Percentiles rank a stretch among this genome's conserved stretches.
These are phyloP conservation scores for Ceratotherium simum DNA, from an alignment of 2,113 vertebrate species.

Conservation along the genomic window DNA sequence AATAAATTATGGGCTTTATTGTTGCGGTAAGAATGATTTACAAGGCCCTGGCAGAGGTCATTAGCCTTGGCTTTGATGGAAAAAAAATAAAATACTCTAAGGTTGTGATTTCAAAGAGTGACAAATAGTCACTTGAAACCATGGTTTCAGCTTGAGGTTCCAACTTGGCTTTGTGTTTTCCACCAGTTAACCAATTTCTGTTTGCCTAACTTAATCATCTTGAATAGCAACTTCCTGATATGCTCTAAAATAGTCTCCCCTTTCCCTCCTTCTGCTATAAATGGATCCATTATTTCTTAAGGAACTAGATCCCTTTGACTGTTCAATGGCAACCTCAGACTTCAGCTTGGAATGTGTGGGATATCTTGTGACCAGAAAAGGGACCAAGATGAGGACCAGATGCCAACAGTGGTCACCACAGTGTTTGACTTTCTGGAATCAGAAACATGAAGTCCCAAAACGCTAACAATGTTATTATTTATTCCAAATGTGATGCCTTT, in stretches of 20 bases:
- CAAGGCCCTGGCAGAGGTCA: constrained; percentile 16
- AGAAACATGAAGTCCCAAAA: not conserved
- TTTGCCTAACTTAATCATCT: constrained; percentile 22
- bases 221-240: not conserved
- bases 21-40: constrained; percentile 36
- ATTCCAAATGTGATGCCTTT: not conserved
- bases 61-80: not conserved
- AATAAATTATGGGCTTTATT: not conserved
- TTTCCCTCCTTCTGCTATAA: not conserved
- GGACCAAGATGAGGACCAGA: not conserved
- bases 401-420: not conserved
- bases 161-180: constrained; percentile 37
- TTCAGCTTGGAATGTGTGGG: not conserved
- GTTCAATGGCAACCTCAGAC: not conserved
- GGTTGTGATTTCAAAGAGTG: constrained; percentile 44
- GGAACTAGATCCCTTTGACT: not conserved
- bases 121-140: constrained; percentile 62
- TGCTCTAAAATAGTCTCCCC: not conserved
- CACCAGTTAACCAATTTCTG: constrained; percentile 46
- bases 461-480: not conserved
- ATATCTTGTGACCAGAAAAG: not conserved
- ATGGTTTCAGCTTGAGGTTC: constrained; percentile 50
- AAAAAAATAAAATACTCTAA: constrained; percentile 40
- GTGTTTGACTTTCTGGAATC: not conserved
- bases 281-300: not conserved